A percentile compares a stretch with the other conserved stretches of the same genome.
Evolutionary conservation across 2,113 vertebrate genomes (phyloP).

Genomic region (Tachycineta bicolor): DNA sequence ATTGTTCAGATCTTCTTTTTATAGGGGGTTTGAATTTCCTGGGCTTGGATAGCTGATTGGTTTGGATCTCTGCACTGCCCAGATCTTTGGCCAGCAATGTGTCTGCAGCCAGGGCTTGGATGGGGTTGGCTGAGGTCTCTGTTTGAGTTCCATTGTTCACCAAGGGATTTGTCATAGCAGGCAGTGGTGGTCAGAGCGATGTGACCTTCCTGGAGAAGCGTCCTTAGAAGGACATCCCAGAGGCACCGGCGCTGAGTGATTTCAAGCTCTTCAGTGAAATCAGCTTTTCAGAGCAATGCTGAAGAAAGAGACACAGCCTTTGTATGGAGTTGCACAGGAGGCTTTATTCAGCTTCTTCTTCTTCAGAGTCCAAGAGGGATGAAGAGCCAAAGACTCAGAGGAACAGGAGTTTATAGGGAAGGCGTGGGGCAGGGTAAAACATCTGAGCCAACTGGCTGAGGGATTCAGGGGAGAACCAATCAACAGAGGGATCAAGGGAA

Average conservation of each 20-base stretch:
- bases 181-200: neutral
- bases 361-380: neutral
- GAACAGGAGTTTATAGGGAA: neutral
- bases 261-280: too few species aligned
- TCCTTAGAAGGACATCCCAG: neutral
- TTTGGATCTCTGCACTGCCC: neutral
- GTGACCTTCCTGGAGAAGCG: neutral
- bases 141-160: neutral
- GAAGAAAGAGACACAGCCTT: neutral
- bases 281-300: neutral
- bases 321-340: neutral
- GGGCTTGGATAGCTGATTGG: neutral
- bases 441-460: neutral
- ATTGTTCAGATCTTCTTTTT: neutral
- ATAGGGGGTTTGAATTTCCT: neutral
- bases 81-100: neutral
- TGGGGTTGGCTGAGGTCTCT: neutral
- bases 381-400: neutral
- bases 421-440: neutral
- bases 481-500: neutral
- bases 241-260: neutral
- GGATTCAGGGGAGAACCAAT: neutral
- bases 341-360: neutral
- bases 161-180: neutral
- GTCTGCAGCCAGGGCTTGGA: neutral